Evolutionary conservation across 64 coral and sea anemone genomes (phyloP).

Genomic region (Montipora efflorescens): DNA sequence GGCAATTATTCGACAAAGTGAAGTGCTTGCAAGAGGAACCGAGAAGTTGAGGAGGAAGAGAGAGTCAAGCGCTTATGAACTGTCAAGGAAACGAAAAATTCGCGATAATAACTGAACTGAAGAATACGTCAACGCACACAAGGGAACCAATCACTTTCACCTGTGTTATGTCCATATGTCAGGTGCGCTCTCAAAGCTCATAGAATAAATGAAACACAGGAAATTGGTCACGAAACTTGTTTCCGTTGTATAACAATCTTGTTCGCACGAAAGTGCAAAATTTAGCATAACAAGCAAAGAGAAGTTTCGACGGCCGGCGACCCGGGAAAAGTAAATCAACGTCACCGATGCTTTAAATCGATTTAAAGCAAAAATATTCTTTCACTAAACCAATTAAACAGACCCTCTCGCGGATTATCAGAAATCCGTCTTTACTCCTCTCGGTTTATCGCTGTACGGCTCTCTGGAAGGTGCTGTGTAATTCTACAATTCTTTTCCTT

Average conservation of each 20-base stretch:
- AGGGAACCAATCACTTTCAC: slow-evolving; percentile 75
- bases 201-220: slow-evolving; percentile 80
- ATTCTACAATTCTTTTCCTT: too few relatives aligned
- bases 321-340: too few relatives aligned
- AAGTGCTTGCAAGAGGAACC: slow-evolving; percentile 67
- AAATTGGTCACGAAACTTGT: slow-evolving; percentile 80
- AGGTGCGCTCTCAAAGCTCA: slow-evolving; percentile 67
- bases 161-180: slow-evolving; percentile 68
- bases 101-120: slow-evolving; percentile 53
- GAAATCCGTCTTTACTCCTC: too few relatives aligned
- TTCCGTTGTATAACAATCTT: slow-evolving; percentile 72
- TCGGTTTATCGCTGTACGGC: too few relatives aligned
- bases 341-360: too few relatives aligned
- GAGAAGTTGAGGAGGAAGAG: slow-evolving; percentile 45
- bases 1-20: slow-evolving; percentile 77
- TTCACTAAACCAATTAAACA: too few relatives aligned
- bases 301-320: not conserved
- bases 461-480: too few relatives aligned
- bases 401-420: too few relatives aligned
- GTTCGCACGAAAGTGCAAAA: slow-evolving; percentile 42
- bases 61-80: slow-evolving; percentile 51
- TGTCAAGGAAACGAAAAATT: slow-evolving; percentile 71
- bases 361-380: too few relatives aligned
- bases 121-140: slow-evolving; percentile 57
- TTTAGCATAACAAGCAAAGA: slow-evolving; percentile 29